Base-by-base conservation (phyloP, 2,797 vertebrate species). In the Alca torda region DNA sequence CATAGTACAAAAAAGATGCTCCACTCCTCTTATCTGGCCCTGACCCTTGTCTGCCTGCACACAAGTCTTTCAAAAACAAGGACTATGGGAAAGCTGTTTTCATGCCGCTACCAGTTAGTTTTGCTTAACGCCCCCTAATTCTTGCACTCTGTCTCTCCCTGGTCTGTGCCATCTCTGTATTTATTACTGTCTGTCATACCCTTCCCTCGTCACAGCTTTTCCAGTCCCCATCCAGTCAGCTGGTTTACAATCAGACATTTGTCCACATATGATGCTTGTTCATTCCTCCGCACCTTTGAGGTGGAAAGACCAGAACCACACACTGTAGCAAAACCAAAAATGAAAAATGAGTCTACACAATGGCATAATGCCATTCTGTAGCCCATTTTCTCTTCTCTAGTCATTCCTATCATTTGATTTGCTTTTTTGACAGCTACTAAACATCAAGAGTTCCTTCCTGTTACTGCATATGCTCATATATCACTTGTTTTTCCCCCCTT, bases 101-200 rank as follows among this genome's bases (percentile, higher is more conserved):
- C 2, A 0, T 73, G 28, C 41, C 17, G 14, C 61, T 75, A 2
- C 8, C 21, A 25, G 23, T 45, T n/a, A 26, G 20, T 39, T 89
- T 46, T 65, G 43, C 21, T 39, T n/a, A 64, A 64, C 0, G 0
- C 3, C 24, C 45, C 48, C 69, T 39, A 31, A 17, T 41, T 23
- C 57, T 16, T 48, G 59, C 30, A 33, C 43, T 81, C 31, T 21
- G 8, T 28, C 78, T 84, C 81, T 64, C 9, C 28, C 41, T 46
- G 35, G 24, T 33, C 45, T 72, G n/a, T 48, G 61, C 78, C 69
- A 26, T 2, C 37, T 3, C n/a, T 68, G 37, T 15, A 3, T 48
- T 26, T 53, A 16, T 35, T 13, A 9, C 64, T n/a, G n/a, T 16
- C 68, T 51, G 1, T 41, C 45, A 13, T 6, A 18, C 25, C 24